Conservation (phyloP, 2,113 vertebrate species). For the Furnarius figulus region DNA sequence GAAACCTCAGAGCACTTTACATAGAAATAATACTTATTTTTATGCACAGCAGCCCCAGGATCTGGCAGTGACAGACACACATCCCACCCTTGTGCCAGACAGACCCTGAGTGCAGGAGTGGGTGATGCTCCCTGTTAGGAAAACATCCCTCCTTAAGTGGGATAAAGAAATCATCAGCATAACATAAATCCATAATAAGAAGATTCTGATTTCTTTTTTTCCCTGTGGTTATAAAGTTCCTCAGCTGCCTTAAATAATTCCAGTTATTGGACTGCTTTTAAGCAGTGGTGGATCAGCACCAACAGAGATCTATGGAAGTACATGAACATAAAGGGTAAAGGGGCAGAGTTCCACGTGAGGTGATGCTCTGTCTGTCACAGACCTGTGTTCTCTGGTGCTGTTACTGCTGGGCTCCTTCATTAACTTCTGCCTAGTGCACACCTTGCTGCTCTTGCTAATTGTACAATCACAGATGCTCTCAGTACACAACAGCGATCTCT, state of each 20-base stretch:
- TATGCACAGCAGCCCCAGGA: neutral
- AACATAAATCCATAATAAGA: neutral
- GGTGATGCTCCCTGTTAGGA: neutral
- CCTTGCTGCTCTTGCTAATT: neutral
- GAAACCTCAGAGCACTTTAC: neutral
- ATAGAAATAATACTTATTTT: neutral
- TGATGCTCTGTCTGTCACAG: neutral
- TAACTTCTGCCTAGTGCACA: neutral
- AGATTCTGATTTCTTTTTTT: neutral
- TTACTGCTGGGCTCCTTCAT: neutral
- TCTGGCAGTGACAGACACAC: neutral
- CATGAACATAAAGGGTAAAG: neutral
- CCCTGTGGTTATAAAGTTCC: neutral
- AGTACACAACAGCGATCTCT: neutral
- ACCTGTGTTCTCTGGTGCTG: fast-evolving
- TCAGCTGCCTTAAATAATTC: neutral
- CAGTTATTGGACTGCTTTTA: neutral
- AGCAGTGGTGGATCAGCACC: neutral
- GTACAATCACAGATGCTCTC: neutral
- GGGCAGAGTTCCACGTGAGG: neutral
- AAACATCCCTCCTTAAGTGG: neutral
- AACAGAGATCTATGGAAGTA: neutral
- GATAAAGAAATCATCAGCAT: neutral
- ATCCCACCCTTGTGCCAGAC: neutral
- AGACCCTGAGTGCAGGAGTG: neutral